These are phyloP conservation scores for Entomobrya proxima DNA, from an alignment of 2,888 invertebrate genomes.

Conservation along the genomic window DNA sequence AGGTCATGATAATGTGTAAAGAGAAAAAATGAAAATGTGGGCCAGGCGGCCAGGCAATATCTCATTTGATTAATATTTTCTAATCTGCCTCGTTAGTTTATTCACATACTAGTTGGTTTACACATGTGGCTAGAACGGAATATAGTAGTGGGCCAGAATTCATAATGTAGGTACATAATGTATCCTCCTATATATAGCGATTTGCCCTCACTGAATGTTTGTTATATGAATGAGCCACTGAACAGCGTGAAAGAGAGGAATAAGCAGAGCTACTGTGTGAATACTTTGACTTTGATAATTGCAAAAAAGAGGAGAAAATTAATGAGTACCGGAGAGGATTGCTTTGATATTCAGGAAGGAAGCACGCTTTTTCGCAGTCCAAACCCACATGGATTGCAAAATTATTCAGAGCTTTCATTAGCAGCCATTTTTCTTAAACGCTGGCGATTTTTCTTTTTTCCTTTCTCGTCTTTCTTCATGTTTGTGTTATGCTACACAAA, in stretches of 20 bases:
- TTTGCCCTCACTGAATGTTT: too few relatives aligned
- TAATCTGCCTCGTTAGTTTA: not conserved
- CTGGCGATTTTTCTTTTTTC: not conserved
- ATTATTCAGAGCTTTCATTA: slow-evolving; percentile 40
- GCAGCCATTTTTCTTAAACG: slow-evolving; percentile 32
- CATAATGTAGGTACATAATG: too few relatives aligned
- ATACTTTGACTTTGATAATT: not conserved
- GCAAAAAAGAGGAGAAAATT: not conserved
- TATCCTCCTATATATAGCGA: too few relatives aligned
- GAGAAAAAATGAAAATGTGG: not conserved
- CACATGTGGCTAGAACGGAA: not conserved
- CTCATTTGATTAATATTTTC: not conserved
- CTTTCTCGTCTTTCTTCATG: not conserved
- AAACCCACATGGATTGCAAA: slow-evolving; percentile 34
- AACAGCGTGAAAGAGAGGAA: too few relatives aligned
- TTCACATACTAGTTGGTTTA: not conserved
- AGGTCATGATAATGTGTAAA: not conserved
- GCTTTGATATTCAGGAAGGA: slow-evolving; percentile 7
- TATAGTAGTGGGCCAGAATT: too few relatives aligned
- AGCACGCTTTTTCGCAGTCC: not conserved
- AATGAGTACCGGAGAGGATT: not conserved
- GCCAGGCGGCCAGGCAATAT: not conserved
- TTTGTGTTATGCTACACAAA: not conserved
- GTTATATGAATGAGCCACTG: too few relatives aligned
- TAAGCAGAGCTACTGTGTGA: too few relatives aligned